Evolutionary conservation across 1,140 invertebrate species (phyloP), one percentile per base, ranked within the genome.

Genomic region (Coptotermes formosanus): DNA sequence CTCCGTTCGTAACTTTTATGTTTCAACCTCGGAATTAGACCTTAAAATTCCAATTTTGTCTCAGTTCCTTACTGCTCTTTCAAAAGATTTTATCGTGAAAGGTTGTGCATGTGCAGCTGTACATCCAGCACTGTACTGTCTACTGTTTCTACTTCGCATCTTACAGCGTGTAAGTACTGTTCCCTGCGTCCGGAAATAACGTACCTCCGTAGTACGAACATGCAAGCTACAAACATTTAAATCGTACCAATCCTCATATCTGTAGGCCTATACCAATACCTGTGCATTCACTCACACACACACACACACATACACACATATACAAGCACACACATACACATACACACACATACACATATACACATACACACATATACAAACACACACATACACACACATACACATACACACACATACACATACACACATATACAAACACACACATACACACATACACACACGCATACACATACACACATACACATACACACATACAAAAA

Each of bases 1-100:
- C 25, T 30, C n/a, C 82, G 19, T 25, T 87, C 69, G 85, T 85
- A 86, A 84, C 86, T 87, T 87, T 86, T 87, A 87, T 85, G 86
- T 87, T 87, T 87, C 85, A 87, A 86, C 85, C 87, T 88, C 87
- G 87, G 87, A 87, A 87, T 89, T 88, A 89, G 88, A 87, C 88
- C 87, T 88, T 85, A 75, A 75, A 75, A 30, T 75, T 75, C 64
- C 25, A 30, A 75, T 75, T 75, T 75, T 25, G 64, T 30, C 64
- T 75, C 64, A 75, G 30, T 2, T 75, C 64, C 6, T 75, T n/a
- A 75, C n/a, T 30, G 23, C 64, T 30, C 9, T 75, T 75, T 75
- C 25, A 75, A 75, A 75, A 30, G 25, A 30, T 30, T 75, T 75
- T 14, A 25, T 75, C 64, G n/a, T 75, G n/a, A 75, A 7, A 75